Evolutionary conservation across 2,888 invertebrate species (phyloP).

Genomic region (Cosmia pyralina): DNA sequence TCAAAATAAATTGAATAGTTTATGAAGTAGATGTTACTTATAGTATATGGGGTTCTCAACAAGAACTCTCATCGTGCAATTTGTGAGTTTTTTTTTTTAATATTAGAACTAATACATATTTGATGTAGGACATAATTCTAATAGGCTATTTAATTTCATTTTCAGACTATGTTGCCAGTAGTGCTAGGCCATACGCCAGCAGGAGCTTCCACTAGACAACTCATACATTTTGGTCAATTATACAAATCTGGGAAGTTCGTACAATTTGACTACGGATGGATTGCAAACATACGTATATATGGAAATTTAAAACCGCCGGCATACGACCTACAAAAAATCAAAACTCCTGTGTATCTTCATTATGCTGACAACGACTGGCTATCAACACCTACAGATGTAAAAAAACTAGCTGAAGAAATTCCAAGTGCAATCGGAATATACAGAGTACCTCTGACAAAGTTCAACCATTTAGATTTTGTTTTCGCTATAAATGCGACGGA

Average conservation of each 20-base stretch:
- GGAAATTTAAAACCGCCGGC: slow-evolving; percentile 87
- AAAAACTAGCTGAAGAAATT: slow-evolving; percentile 80
- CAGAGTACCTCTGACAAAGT: slow-evolving; percentile 83
- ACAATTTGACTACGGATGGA: slow-evolving; percentile 87
- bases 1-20: not conserved
- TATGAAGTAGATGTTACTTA: not conserved
- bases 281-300: slow-evolving; percentile 83
- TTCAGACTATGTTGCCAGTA: slow-evolving; percentile 88
- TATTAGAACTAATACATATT: no score
- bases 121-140: not conserved
- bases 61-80: not conserved
- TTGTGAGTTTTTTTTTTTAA: not conserved
- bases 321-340: slow-evolving; percentile 85
- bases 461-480: slow-evolving; percentile 91
- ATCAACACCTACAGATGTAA: slow-evolving; percentile 84
- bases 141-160: slow-evolving; percentile 4
- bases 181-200: slow-evolving; percentile 88
- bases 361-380: slow-evolving; percentile 89
- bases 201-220: slow-evolving; percentile 86
- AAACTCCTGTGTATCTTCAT: slow-evolving; percentile 86
- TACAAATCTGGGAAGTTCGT: slow-evolving; percentile 85
- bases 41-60: not conserved
- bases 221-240: slow-evolving; percentile 88
- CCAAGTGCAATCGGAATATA: slow-evolving; percentile 85
- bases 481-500: slow-evolving; percentile 90